Evolutionary conservation across 2,888 invertebrate genomes (phyloP), one percentile per base, ranked within the genome.

Genomic region (Entomobrya proxima): DNA sequence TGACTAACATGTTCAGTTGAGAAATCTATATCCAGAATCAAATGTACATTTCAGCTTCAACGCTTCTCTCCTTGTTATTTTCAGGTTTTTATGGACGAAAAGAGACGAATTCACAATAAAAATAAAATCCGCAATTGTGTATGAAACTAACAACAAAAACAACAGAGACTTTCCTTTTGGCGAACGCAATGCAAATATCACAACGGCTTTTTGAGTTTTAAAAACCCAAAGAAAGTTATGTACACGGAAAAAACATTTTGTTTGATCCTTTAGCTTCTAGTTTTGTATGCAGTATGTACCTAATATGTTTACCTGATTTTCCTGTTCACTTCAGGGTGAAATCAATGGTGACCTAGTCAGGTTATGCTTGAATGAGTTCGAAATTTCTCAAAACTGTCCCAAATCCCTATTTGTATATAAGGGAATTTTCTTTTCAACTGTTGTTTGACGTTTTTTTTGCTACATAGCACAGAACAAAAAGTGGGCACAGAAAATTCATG

Each of bases 351-450:
- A 61, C 52, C 58, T 61, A 24, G 21, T 61, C 40, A 77, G 44
- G 24, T 77, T 44, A 77, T 77, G 76, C 76, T 61, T 77, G 76
- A 61, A 61, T 40, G 61, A 77, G 58, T 58, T 40, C 44, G 55
- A 77, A 77, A 61, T 77, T 77, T 15, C 32, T 18, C 52, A 11
- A 77, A 77, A 47, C 15, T 55, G 30, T 61, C 13, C 55, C n/a
- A 21, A 37, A 52, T 30, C 18, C 21, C 35, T 30, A 15, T 44
- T 52, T 47, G 15, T 72, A 15, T 72, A 6, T 72, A 9, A 13
- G 35, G 18, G 15, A 18, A 9, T 15, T 64, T 64, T 64, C n/a
- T 4, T 75, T 35, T 47, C 21, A 2, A n/a, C 3, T 21, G 32
- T 27, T 75, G 24, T 50, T 50, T 74, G 13, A 13, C 52, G 32